Evolutionary conservation across 2,888 invertebrate species (phyloP).

Genomic region (Ariolimax columbianus): DNA sequence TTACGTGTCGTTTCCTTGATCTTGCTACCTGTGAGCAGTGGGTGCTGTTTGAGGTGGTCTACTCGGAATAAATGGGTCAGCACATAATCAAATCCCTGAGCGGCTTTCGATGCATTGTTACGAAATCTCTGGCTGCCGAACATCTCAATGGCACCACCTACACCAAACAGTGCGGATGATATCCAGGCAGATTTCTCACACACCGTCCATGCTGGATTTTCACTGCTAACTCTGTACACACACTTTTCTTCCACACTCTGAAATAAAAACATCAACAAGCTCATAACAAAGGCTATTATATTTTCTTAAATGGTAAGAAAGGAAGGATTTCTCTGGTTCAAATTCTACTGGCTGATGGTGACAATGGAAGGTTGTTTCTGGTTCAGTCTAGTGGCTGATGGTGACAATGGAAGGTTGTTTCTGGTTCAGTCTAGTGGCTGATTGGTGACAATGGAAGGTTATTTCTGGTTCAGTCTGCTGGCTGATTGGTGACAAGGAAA

Average conservation of each 20-base stretch:
- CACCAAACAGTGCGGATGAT: constrained; percentile 91
- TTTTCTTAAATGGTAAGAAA: too few relatives aligned
- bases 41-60: constrained; percentile 52
- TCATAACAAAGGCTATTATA: not conserved
- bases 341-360: too few relatives aligned
- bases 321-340: too few relatives aligned
- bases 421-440: too few relatives aligned
- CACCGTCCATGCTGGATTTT: constrained; percentile 86
- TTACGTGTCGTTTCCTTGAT: constrained; percentile 89
- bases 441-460: too few relatives aligned
- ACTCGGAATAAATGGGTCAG: constrained; percentile 79
- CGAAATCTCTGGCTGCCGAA: constrained; percentile 94
- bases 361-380: too few relatives aligned
- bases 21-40: constrained; percentile 79
- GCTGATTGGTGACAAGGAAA: too few relatives aligned
- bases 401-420: too few relatives aligned
- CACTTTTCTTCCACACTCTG: constrained; percentile 94
- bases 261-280: constrained; percentile 61
- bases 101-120: constrained; percentile 90
- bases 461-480: too few relatives aligned
- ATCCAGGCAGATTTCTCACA: constrained; percentile 92
- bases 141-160: constrained; percentile 90
- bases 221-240: constrained; percentile 86
- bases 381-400: too few relatives aligned
- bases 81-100: constrained; percentile 90